Conservation (phyloP, 2,113 vertebrate genomes). For the Odobenus rosmarus region DNA sequence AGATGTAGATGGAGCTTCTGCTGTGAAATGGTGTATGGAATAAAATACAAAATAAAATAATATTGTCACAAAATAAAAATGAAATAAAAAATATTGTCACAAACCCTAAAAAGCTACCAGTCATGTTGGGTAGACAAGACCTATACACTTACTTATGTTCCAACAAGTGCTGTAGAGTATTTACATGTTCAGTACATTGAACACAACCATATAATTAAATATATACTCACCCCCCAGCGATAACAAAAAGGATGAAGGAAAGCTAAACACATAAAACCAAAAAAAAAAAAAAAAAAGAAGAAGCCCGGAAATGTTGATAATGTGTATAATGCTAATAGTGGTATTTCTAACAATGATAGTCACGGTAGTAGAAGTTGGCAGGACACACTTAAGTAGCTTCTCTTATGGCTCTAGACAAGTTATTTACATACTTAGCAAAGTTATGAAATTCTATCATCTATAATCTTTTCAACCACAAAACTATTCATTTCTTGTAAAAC, state of each 20-base stretch:
- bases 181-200: not conserved
- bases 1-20: not conserved
- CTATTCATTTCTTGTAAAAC: constrained; percentile 25
- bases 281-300: not conserved
- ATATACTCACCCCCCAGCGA: not conserved
- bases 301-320: not conserved
- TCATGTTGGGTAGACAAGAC: not conserved
- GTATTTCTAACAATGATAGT: not conserved
- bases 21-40: not conserved
- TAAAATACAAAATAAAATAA: not conserved
- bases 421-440: constrained; percentile 44
- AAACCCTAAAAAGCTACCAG: not conserved
- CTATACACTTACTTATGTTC: not conserved
- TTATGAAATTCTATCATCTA: constrained; percentile 2
- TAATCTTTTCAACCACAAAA: constrained; percentile 23
- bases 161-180: not conserved
- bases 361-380: not conserved
- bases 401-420: not conserved
- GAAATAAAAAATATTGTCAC: not conserved
- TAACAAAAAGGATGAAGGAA: constrained; percentile 43
- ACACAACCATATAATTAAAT: not conserved
- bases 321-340: not conserved
- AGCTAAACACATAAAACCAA: not conserved
- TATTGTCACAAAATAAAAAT: not conserved
- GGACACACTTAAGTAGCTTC: not conserved